Evolutionary conservation across 2,888 invertebrate genomes (phyloP).

Genomic region (Acanthoscelides obtectus): DNA sequence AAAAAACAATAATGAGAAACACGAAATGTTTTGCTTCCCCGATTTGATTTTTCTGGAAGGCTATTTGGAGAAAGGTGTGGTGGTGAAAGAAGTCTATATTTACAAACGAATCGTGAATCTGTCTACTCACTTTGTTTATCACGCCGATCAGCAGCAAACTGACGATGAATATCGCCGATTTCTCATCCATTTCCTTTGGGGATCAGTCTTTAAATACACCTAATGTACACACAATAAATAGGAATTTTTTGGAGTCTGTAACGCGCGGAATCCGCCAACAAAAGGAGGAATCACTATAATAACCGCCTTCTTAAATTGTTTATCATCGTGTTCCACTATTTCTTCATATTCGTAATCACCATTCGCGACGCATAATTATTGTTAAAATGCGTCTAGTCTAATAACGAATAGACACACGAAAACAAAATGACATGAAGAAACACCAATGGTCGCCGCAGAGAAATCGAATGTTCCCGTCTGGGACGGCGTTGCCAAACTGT

Average conservation of each 20-base stretch:
- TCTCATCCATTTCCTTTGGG: background rate
- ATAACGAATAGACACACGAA: background rate
- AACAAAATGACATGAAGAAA: background rate
- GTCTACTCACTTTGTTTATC: background rate
- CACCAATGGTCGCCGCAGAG: background rate
- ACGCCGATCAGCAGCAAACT: background rate
- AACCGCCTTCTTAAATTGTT: background rate
- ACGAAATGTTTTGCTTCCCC: background rate
- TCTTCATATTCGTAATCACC: background rate
- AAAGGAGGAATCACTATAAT: background rate
- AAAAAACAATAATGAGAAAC: too few species aligned
- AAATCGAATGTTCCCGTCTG: background rate
- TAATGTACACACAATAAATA: background rate
- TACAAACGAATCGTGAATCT: background rate
- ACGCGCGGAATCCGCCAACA: background rate
- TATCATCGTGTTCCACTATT: background rate
- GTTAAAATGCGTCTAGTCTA: background rate
- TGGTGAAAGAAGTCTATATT: background rate
- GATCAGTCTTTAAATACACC: background rate
- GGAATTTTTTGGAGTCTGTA: background rate
- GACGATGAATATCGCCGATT: background rate
- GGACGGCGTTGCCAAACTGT: background rate
- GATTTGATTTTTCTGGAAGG: background rate
- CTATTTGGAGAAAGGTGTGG: background rate
- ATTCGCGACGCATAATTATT: background rate